Conservation (phyloP, 1,140 invertebrate genomes). For the Nilaparvata lugens region DNA sequence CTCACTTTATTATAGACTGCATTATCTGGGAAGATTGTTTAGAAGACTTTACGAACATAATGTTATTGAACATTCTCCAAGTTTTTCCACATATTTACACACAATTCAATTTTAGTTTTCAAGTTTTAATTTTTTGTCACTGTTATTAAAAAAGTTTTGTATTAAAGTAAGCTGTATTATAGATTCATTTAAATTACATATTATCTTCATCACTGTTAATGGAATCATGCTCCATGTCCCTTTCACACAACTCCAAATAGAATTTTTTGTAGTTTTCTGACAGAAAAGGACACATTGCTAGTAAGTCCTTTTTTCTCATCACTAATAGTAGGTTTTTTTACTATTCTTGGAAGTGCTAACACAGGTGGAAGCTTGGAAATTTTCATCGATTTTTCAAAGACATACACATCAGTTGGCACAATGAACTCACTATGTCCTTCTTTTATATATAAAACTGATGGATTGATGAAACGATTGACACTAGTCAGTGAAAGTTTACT, state of each 20-base stretch:
- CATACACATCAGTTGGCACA: neutral
- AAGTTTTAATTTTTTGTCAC: too few relatives aligned
- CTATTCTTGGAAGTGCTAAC: neutral
- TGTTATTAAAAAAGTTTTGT: too few relatives aligned
- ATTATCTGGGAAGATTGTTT: too few relatives aligned
- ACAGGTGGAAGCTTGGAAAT: neutral
- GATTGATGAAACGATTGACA: neutral
- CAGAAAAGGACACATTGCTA: neutral
- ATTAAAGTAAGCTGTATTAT: too few relatives aligned
- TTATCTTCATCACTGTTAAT: too few relatives aligned
- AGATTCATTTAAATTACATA: too few relatives aligned
- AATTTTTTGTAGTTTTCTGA: neutral
- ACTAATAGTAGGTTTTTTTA: neutral
- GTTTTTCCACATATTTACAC: too few relatives aligned
- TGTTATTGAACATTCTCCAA: too few relatives aligned
- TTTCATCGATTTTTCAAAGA: neutral
- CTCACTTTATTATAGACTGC: too few relatives aligned
- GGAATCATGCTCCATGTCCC: too few relatives aligned
- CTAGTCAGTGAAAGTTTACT: neutral
- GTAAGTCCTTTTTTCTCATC: neutral
- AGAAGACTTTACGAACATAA: too few relatives aligned
- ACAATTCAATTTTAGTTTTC: too few relatives aligned
- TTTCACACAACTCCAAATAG: neutral
- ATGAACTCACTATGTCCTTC: neutral
- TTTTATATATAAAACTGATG: neutral